Evolutionary conservation across 2,888 invertebrate species (phyloP), one percentile per base, ranked within the genome.

Genomic region (Heteromurus nitidus): DNA sequence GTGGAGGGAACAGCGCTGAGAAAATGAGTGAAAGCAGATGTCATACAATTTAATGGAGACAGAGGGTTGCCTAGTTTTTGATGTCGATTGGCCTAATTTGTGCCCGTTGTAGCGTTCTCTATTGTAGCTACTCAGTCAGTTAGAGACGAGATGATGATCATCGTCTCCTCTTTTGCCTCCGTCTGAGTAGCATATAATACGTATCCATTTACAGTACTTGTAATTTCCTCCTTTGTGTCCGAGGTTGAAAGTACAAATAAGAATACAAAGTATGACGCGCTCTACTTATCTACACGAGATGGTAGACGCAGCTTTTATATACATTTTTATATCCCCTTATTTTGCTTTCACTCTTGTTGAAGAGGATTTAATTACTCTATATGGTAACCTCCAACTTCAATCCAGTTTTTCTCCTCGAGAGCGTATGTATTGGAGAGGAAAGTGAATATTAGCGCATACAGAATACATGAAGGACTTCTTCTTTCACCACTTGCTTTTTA

Each of bases 81-180:
- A 16, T 60, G n/a, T 26, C 9, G 26, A 24, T 26, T 55, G 24
- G 24, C 31, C 60, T 60, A 60, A 60, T 60, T 60, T 60, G 60
- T 22, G 26, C 16, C n/a, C 31, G 31, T 30, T 53, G 53, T 60
- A 30, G 18, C 31, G 60, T 30, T n/a, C n/a, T 30, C 11, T 20
- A 60, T 60, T 60, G 60, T 60, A n/a, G n/a, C n/a, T n/a, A 26
- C 26, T 26, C 22, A 3, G 24, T 55, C 13, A 55, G 9, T 55
- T 26, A 7, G 31, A 30, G 60, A 30, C 2, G 18, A n/a, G 18
- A 30, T 60, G 30, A 31, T 30, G 9, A 28, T 58, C 28, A 22
- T 58, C 22, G n/a, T 58, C 58, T 16, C 9, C n/a, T 47, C 47
- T n/a, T 47, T 16, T 47, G 47, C 7, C 5, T 36, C n/a, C 13